Evolutionary conservation across 2,888 invertebrate genomes (phyloP).

Genomic region (Stomorhina lunata): DNA sequence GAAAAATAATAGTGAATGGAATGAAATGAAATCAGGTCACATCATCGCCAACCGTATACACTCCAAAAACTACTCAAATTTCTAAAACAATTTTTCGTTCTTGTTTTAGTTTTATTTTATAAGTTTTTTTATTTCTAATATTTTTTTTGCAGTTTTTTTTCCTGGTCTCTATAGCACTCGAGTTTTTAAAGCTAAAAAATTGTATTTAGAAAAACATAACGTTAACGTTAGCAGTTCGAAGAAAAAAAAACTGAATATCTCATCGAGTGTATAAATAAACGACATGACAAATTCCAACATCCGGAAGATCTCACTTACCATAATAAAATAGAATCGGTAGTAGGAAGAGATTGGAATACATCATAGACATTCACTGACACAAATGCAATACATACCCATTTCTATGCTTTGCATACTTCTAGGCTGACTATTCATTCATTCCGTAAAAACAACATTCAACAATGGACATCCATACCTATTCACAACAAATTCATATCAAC

Average conservation of each 20-base stretch:
- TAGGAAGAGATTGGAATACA: background rate
- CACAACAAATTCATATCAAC: background rate
- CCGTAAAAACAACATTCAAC: background rate
- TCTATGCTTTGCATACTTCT: background rate
- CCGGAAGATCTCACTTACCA: slow-evolving; percentile 53
- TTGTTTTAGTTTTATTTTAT: slow-evolving; percentile 5
- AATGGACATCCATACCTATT: background rate
- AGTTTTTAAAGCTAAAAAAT: slow-evolving; percentile 22
- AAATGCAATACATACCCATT: background rate
- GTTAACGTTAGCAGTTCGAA: background rate
- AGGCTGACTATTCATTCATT: background rate
- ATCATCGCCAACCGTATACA: slow-evolving; percentile 20
- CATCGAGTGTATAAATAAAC: slow-evolving; percentile 49
- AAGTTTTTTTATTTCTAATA: slow-evolving; percentile 13
- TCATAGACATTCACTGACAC: background rate
- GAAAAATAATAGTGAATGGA: background rate
- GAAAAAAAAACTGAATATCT: slow-evolving; percentile 25
- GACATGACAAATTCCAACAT: slow-evolving; percentile 59
- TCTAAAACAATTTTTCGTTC: background rate
- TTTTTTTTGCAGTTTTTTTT: background rate
- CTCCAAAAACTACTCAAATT: slow-evolving; percentile 15
- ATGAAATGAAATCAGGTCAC: slow-evolving; percentile 47
- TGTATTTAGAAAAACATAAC: background rate
- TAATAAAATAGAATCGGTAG: slow-evolving; percentile 20
- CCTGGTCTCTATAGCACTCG: background rate